Percentiles rank a stretch among this genome's conserved stretches.
These are phyloP conservation scores for Zoanthus solanderi DNA, from an alignment of 92 coral and sea anemone genomes.

Conservation along the genomic window DNA sequence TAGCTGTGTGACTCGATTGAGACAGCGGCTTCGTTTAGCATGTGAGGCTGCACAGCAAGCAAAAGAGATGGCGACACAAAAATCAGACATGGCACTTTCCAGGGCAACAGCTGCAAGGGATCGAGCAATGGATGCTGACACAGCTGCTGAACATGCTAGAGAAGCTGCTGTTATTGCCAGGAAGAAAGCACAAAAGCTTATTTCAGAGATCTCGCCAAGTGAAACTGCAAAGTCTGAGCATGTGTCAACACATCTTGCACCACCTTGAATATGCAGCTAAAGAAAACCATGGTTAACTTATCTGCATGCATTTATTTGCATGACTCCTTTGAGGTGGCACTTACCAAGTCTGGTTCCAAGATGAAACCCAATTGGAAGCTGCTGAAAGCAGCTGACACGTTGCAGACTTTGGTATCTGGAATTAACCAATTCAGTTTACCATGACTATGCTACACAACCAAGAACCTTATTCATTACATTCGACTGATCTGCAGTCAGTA, in stretches of 20 bases:
- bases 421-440: too few species aligned
- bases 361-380: not conserved
- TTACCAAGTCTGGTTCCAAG: not conserved
- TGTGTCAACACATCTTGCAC: slow-evolving; percentile 34
- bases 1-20: slow-evolving; percentile 83
- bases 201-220: slow-evolving; percentile 32
- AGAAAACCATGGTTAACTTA: not conserved
- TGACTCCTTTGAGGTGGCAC: slow-evolving; percentile 6
- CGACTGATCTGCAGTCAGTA: too few species aligned
- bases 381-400: not conserved
- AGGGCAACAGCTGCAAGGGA: slow-evolving; percentile 90
- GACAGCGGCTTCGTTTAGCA: slow-evolving; percentile 78
- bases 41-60: slow-evolving; percentile 92
- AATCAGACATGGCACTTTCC: slow-evolving; percentile 85
- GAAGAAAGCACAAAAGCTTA: slow-evolving; percentile 72
- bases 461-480: too few species aligned
- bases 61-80: slow-evolving; percentile 80
- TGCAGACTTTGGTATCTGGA: not conserved
- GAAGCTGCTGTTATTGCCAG: slow-evolving; percentile 78
- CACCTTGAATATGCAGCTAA: not conserved
- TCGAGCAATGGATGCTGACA: slow-evolving; percentile 77
- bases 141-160: slow-evolving; percentile 79
- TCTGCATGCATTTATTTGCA: slow-evolving; percentile 26
- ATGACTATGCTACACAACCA: too few species aligned
- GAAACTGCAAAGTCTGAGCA: slow-evolving; percentile 8